Percentiles rank a stretch among this genome's conserved stretches.
Evolutionary conservation across 2,113 vertebrate species (phyloP).

Genomic region (Ochotona princeps): DNA sequence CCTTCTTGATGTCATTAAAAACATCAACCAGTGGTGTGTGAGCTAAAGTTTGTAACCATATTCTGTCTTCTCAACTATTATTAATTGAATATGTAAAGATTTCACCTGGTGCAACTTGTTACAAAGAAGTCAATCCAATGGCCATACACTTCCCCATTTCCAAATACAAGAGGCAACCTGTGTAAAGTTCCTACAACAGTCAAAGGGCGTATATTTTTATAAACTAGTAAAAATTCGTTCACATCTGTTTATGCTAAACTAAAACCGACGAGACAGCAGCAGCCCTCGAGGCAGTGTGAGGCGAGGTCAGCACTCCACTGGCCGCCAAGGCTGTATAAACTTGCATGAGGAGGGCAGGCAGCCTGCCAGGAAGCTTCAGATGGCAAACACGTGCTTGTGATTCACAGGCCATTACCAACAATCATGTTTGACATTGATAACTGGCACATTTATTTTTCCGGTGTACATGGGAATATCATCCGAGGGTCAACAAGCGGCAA

Average conservation of each 20-base stretch:
- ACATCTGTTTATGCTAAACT: neutral
- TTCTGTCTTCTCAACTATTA: neutral
- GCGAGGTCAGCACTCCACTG: too few relatives aligned
- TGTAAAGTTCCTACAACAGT: conserved; percentile 6
- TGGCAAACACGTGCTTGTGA: neutral
- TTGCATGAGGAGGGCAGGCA: neutral
- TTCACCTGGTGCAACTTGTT: neutral
- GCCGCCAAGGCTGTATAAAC: neutral
- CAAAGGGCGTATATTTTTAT: conserved; percentile 5
- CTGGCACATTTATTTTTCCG: neutral
- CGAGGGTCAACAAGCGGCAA: neutral
- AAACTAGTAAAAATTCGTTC: neutral
- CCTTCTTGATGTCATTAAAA: conserved; percentile 10
- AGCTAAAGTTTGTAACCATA: neutral
- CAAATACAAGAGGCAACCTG: neutral
- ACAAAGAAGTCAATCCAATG: conserved; percentile 13
- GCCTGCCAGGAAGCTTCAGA: neutral
- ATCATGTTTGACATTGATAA: conserved; percentile 1
- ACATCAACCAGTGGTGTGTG: neutral
- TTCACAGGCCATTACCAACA: neutral
- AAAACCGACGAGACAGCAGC: neutral
- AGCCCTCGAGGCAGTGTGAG: neutral
- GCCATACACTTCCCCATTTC: neutral
- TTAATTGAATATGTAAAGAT: neutral
- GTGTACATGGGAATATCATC: neutral